Conservation (phyloP, 2,888 invertebrate species). For the Anthophora plumipes region DNA sequence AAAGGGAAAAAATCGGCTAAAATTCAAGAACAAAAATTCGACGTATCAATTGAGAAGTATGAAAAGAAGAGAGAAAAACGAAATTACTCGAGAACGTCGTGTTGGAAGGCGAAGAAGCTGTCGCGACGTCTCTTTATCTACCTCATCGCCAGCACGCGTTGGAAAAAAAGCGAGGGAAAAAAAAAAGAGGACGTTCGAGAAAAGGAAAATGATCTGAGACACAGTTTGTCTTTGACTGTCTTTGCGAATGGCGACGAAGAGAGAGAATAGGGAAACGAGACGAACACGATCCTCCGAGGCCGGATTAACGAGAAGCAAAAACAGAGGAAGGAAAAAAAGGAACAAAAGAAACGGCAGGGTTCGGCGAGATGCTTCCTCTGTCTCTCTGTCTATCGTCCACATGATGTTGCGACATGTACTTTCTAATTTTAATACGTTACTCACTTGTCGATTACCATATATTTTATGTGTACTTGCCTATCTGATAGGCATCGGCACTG, state of each 20-base stretch:
- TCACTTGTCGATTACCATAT: constrained; percentile 77
- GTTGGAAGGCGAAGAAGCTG: background rate
- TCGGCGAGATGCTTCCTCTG: constrained; percentile 52
- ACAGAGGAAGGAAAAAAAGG: no score
- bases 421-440: constrained; percentile 83
- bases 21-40: background rate
- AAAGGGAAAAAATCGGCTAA: background rate
- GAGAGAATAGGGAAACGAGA: background rate
- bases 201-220: constrained; percentile 3
- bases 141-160: constrained; percentile 37
- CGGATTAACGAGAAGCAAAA: no score
- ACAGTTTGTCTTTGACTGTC: background rate
- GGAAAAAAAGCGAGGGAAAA: background rate
- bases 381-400: constrained; percentile 76
- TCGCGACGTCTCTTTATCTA: constrained; percentile 31
- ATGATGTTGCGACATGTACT: constrained; percentile 79
- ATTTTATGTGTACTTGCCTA: constrained; percentile 82
- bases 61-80: no score
- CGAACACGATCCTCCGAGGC: constrained; percentile 38
- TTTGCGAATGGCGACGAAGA: background rate
- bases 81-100: background rate
- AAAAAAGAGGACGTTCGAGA: background rate
- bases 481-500: constrained; percentile 79
- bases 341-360: constrained; percentile 48
- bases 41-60: background rate